Evolutionary conservation across 1,140 invertebrate genomes (phyloP), one percentile per base, ranked within the genome.

Genomic region (Drosophila murphyi): DNA sequence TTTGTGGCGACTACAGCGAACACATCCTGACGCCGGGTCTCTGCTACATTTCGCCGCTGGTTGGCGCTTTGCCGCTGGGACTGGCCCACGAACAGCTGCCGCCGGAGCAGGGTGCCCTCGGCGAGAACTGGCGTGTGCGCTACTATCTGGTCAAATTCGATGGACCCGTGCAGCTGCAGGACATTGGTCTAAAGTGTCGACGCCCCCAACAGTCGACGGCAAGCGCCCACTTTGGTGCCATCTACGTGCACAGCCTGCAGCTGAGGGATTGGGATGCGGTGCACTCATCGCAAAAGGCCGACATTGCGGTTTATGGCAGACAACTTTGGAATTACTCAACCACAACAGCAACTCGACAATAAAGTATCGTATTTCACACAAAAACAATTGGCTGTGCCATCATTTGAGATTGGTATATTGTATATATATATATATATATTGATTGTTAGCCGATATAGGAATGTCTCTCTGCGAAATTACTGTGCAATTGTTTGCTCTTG

Each of bases 91-190:
- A 51, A 0, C 59, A 89, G 35, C 41, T 90, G 60, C 75, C 80
- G 0, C 65, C 52, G 34, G 31, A 77, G 5, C 20, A 28, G 3
- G 37, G 59, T 0, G 6, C 48, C 1, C 48, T 79, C 52, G 54
- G 61, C 8, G 80, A 76, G 4, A 68, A 57, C 6, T 92, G 91
- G 91, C 65, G 60, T 28, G 63, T 92, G 3, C 88, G 82, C 2
- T 86, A 92, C 54, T 92, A 90, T 51, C 29, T 90, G 3, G 60
- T 54, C 5, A 59, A 52, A 2, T 92, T 92, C 54, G 81, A 92
- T 63, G 82, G 77, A 5, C 69, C 81, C 7, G 59, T 91, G 7
- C 31, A 57, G 2, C 54, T 92, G 0, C 55, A 71, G 45, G 91
- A 92, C 65, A 83, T 92, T 7, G 91, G 91, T 0, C n/a, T 91